Evolutionary conservation across 2,797 vertebrate genomes (phyloP), one percentile per base, ranked within the genome.

Genomic region (Odontamblyopus rebecca): DNA sequence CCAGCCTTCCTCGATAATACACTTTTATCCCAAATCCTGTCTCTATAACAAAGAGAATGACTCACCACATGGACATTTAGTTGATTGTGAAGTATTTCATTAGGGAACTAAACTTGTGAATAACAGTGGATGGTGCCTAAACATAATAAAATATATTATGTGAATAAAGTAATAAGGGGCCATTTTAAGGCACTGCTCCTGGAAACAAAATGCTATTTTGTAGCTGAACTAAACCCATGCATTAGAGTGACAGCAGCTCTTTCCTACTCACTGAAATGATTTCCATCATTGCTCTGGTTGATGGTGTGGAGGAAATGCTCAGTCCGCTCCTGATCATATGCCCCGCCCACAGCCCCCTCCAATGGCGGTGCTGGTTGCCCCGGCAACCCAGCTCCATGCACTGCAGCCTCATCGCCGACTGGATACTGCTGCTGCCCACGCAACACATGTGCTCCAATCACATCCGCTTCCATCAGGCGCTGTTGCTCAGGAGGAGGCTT

Each of bases 1-100:
- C 92, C 70, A 83, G 91, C 69, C 64, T 85, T 19, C 96, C 96
- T 82, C 94, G 91, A 87, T 96, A 98, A 90, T 91, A 95, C 61
- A 92, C 90, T 0, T 74, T 82, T 70, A 98, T 88, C 71, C 76
- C 93, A 50, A 94, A 95, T 3, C 94, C 74, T 51, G 95, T 93
- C 56, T 79, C 96, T 95, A 41, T 1, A 26, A 71, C 32, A 16
- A 79, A 48, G 75, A 54, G 61, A 44, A 26, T 69, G 19, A 70
- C 19, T 30, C 13, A 32, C 4, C 0, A 5, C n/a, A 57, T 57
- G 11, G 0, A 6, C 1, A 29, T 29, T 9, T 32, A 59, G 9
- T 0, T 59, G 11, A 59, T 59, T 27, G 5, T 57, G 2, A 26
- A 27, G 29, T 30, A 6, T 61, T 30, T 12, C 12, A 59, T 59